Percentiles rank a stretch among this genome's conserved stretches.
phyloP scores from a whole-genome alignment of 2,888 invertebrate species.

The Pyrocoelia pectoralis region DNA sequence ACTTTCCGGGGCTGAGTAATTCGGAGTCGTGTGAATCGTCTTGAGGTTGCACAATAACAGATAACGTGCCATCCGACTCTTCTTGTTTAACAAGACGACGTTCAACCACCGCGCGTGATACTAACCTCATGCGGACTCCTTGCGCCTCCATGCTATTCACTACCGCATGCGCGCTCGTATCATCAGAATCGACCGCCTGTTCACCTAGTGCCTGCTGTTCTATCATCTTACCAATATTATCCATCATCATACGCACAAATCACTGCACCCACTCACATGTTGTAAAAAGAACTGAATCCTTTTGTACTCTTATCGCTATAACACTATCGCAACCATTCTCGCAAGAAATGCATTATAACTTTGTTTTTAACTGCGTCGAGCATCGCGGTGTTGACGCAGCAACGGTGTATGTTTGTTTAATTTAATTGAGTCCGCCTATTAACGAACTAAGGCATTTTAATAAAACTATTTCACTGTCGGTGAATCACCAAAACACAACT shows the following conservation, averaged over 20 bases:
- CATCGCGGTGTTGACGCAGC: constrained; percentile 43
- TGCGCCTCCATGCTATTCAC: constrained; percentile 56
- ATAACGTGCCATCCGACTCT: constrained; percentile 61
- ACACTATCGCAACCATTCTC: constrained; percentile 35
- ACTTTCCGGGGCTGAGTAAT: constrained; percentile 66
- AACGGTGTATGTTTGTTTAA: constrained; percentile 3
- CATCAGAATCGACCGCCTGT: constrained; percentile 62
- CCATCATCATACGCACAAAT: constrained; percentile 59
- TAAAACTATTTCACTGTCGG: constrained; percentile 20
- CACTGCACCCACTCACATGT: constrained; percentile 43
- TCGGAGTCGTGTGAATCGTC: constrained; percentile 68
- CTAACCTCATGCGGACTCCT: constrained; percentile 60
- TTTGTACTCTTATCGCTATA: constrained; percentile 36
- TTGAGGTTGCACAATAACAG: constrained; percentile 67
- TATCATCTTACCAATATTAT: constrained; percentile 68
- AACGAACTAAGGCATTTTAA: constrained; percentile 20
- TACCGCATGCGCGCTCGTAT: constrained; percentile 59
- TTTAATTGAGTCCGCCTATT: constrained; percentile 7
- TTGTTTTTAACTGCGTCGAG: constrained; percentile 52
- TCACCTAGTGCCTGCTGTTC: constrained; percentile 66
- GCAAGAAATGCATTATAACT: constrained; percentile 44
- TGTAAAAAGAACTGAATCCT: constrained; percentile 35
- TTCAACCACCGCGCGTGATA: constrained; percentile 59
- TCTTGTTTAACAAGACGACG: constrained; percentile 60
- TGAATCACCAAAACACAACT: constrained; percentile 34